These are phyloP conservation scores for Brachionus plicatilis DNA, from an alignment of 1,140 invertebrate species.

Conservation along the genomic window DNA sequence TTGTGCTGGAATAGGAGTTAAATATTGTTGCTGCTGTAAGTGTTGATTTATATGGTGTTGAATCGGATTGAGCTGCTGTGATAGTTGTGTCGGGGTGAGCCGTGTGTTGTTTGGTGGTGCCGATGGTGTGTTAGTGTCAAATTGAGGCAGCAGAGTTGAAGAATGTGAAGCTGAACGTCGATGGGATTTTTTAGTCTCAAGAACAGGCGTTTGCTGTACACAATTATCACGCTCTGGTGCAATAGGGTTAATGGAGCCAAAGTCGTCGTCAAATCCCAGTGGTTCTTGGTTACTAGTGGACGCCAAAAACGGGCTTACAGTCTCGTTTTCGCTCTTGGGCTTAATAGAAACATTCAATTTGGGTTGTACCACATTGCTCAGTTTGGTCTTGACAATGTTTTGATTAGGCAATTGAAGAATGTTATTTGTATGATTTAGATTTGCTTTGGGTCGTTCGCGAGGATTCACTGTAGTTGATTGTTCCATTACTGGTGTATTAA, in stretches of 20 bases:
- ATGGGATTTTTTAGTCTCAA: constrained; percentile 25
- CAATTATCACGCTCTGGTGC: neutral
- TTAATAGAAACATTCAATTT: neutral
- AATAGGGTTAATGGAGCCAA: neutral
- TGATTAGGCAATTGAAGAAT: neutral
- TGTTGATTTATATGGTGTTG: neutral
- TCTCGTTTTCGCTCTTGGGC: neutral
- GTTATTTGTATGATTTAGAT: neutral
- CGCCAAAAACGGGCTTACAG: neutral
- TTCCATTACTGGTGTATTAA: neutral
- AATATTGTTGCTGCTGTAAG: neutral
- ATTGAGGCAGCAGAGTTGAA: neutral
- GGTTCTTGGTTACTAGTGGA: neutral
- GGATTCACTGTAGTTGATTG: constrained; percentile 33
- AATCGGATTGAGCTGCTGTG: neutral
- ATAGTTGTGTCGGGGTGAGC: neutral
- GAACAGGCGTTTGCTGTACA: neutral
- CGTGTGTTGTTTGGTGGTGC: neutral
- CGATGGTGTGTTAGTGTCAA: neutral
- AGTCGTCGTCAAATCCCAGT: constrained; percentile 36
- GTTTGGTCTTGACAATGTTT: neutral
- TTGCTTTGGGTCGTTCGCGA: constrained; percentile 22
- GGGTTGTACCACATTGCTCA: too few species aligned
- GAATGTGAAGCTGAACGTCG: constrained; percentile 37
- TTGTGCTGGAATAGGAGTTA: neutral